phyloP scores from a whole-genome alignment of 2,888 invertebrate species.

The Lagria hirta region DNA sequence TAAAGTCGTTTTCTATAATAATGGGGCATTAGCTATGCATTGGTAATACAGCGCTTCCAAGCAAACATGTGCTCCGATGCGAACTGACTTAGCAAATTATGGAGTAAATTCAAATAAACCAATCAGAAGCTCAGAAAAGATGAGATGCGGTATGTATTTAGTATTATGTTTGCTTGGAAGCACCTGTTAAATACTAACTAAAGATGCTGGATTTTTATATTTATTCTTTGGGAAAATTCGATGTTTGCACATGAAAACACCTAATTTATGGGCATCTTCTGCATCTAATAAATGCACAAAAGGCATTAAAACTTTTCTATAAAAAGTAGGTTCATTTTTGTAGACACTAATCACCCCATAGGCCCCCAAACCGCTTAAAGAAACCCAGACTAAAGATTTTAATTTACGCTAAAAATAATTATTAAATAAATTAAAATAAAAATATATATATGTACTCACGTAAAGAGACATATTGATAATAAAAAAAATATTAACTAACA shows the following conservation, averaged over 20 bases:
- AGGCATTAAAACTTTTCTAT: constrained; percentile 72
- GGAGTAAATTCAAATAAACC: too few relatives aligned
- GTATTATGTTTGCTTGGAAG: constrained; percentile 2
- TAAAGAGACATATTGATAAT: too few relatives aligned
- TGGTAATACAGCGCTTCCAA: constrained; percentile 11
- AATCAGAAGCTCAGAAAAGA: too few relatives aligned
- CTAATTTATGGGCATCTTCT: constrained; percentile 81
- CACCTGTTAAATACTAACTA: constrained; percentile 67
- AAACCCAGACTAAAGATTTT: constrained; percentile 65
- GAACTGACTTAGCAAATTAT: constrained; percentile 5
- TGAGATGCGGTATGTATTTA: too few relatives aligned
- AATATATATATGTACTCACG: too few relatives aligned
- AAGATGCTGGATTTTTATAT: constrained; percentile 62
- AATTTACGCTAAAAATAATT: constrained; percentile 63
- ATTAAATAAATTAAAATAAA: not conserved
- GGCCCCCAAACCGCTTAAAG: constrained; percentile 64
- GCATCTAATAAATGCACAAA: constrained; percentile 69
- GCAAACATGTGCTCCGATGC: constrained; percentile 1
- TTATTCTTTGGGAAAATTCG: constrained; percentile 66
- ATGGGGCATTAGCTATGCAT: not conserved
- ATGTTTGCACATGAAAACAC: constrained; percentile 75
- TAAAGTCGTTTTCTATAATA: constrained; percentile 66
- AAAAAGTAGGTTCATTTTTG: constrained; percentile 78
- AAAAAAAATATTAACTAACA: too few relatives aligned
- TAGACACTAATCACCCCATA: constrained; percentile 71